Conservation (phyloP, 2,113 vertebrate genomes). For the Prolemur simus region DNA sequence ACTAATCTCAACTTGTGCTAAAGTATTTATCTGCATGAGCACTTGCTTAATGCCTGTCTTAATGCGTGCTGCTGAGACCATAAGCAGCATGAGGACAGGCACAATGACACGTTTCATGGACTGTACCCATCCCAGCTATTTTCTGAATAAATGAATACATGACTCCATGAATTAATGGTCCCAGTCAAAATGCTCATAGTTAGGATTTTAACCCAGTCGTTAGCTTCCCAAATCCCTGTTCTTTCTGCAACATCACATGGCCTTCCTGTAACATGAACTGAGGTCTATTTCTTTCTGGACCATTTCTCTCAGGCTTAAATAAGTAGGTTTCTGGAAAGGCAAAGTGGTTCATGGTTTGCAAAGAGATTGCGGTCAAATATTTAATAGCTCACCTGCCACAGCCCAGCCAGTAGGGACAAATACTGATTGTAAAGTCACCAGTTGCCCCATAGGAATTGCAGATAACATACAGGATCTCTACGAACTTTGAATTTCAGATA, state of each 20-base stretch:
- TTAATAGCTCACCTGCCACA: background rate
- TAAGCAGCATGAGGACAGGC: accelerated
- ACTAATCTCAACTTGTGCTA: too few species aligned
- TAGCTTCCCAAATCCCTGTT: background rate
- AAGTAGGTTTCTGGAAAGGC: background rate
- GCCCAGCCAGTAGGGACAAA: background rate
- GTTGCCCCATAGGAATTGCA: background rate
- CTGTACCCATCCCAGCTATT: background rate
- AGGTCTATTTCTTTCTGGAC: background rate
- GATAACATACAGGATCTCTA: background rate
- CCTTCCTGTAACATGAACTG: background rate
- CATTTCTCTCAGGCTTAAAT: background rate
- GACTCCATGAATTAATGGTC: background rate
- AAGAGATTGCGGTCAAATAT: background rate
- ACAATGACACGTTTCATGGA: accelerated
- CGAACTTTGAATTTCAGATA: background rate
- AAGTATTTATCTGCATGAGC: background rate
- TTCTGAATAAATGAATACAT: background rate
- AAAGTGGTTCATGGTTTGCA: background rate
- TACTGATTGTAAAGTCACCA: background rate
- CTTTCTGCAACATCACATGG: background rate
- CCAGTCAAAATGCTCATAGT: background rate
- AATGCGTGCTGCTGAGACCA: accelerated
- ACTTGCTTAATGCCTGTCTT: background rate
- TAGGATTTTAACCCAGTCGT: background rate